Percentiles rank a stretch among this genome's conserved stretches.
Evolutionary conservation across 2,797 vertebrate genomes (phyloP).

Genomic region (Scyliorhinus canicula): DNA sequence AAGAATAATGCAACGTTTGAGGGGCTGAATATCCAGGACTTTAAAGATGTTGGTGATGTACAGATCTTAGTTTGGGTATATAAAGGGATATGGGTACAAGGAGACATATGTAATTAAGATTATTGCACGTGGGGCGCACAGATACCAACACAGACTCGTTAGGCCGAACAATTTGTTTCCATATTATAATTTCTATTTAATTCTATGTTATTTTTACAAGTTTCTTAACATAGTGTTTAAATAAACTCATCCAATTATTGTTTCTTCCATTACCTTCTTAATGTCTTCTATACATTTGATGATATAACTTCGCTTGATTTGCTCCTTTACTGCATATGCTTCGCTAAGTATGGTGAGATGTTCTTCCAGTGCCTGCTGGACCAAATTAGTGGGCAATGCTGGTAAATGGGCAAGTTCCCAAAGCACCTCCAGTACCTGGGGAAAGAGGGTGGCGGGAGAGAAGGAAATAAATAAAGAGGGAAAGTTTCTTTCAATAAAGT

Average conservation of each 20-base stretch:
- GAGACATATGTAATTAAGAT: not conserved
- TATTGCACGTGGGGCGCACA: not conserved
- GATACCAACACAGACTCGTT: not conserved
- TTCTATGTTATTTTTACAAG: too few relatives aligned
- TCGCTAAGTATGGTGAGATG: constrained; percentile 95
- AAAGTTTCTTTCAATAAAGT: not conserved
- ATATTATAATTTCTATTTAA: not conserved
- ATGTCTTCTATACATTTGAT: constrained; percentile 98
- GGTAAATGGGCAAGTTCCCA: constrained; percentile 97
- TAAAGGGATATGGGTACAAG: not conserved
- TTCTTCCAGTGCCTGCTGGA: constrained; percentile 93
- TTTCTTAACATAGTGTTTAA: not conserved
- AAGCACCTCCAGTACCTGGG: constrained; percentile 92
- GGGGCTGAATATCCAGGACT: not conserved
- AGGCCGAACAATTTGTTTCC: not conserved
- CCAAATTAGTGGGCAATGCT: constrained; percentile 79
- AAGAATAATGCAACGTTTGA: not conserved
- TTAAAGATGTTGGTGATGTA: not conserved
- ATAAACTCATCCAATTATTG: not conserved
- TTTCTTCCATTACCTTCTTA: constrained; percentile 74
- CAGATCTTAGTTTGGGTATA: not conserved
- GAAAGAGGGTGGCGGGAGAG: not conserved
- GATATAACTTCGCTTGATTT: constrained; percentile 89
- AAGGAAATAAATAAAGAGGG: not conserved
- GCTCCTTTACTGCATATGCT: constrained; percentile 92